A percentile compares a stretch with the other conserved stretches of the same genome.
These are phyloP conservation scores for Piscicola geometra DNA, from an alignment of 2,888 invertebrate genomes.

Conservation along the genomic window DNA sequence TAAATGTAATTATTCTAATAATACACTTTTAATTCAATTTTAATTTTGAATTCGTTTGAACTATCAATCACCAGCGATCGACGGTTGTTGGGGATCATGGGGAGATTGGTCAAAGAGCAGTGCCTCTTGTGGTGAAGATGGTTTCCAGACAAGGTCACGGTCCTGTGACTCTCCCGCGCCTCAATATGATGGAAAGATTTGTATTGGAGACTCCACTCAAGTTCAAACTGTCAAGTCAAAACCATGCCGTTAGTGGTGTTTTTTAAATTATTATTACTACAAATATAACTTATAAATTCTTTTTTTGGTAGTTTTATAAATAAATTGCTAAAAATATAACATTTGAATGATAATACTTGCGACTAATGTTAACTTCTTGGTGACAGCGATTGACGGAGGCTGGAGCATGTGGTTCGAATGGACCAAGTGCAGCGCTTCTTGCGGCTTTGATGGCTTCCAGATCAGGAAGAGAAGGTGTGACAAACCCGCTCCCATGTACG, in stretches of 20 bases:
- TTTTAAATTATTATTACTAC: not conserved
- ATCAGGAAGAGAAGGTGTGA: constrained; percentile 36
- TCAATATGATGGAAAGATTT: constrained; percentile 34
- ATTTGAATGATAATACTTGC: too few relatives aligned
- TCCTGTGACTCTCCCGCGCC: constrained; percentile 39
- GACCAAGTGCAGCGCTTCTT: constrained; percentile 40
- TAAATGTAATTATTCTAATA: too few relatives aligned
- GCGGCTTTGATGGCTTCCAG: constrained; percentile 37
- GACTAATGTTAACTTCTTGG: too few relatives aligned
- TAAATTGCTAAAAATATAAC: too few relatives aligned
- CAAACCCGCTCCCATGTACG: constrained; percentile 34
- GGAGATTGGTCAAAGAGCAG: constrained; percentile 36
- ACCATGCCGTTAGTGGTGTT: constrained; percentile 36
- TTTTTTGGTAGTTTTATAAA: too few relatives aligned
- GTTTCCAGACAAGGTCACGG: constrained; percentile 33
- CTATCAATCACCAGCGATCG: constrained; percentile 32
- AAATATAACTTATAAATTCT: too few relatives aligned
- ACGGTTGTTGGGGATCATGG: constrained; percentile 39
- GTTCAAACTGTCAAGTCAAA: constrained; percentile 24
- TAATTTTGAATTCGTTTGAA: too few relatives aligned
- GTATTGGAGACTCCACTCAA: constrained; percentile 36
- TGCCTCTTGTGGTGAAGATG: constrained; percentile 37
- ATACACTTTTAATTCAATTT: too few relatives aligned
- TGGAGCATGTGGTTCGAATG: constrained; percentile 42
- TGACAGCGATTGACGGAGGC: constrained; percentile 39